Conservation (phyloP, 2,888 invertebrate species). For the Diaphora mendica region DNA sequence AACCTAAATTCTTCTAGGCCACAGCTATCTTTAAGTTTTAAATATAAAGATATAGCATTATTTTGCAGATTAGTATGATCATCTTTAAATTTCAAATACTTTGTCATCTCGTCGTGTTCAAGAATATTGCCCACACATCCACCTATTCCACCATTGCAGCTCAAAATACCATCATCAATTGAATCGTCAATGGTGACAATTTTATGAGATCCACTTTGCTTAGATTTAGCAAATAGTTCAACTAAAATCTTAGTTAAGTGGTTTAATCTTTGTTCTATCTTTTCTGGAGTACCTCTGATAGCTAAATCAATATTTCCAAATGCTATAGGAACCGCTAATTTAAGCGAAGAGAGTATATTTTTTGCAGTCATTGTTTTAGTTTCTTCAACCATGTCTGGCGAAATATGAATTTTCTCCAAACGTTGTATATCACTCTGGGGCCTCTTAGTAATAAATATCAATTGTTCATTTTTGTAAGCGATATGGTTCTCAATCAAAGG, state of each 20-base stretch:
- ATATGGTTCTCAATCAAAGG: constrained; percentile 29
- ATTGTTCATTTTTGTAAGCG: constrained; percentile 19
- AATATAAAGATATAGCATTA: constrained; percentile 23
- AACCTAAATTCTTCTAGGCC: constrained; percentile 28
- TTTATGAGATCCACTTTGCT: not conserved
- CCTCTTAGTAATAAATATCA: constrained; percentile 23
- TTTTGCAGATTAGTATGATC: constrained; percentile 8
- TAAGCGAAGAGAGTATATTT: constrained; percentile 5
- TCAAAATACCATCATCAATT: constrained; percentile 18
- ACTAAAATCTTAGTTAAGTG: constrained; percentile 17
- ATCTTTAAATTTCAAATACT: constrained; percentile 29
- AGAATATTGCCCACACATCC: constrained; percentile 35
- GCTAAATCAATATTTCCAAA: constrained; percentile 29
- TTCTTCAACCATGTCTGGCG: constrained; percentile 16
- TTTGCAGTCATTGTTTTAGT: constrained; percentile 25
- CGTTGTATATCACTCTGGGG: not conserved
- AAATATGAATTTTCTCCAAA: constrained; percentile 11
- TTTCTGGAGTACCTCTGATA: constrained; percentile 19
- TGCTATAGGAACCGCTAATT: constrained; percentile 18
- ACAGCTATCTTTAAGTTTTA: not conserved
- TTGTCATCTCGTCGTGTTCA: constrained; percentile 21
- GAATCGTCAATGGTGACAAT: constrained; percentile 31
- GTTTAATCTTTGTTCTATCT: constrained; percentile 19
- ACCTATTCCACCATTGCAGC: constrained; percentile 31
- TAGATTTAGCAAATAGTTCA: constrained; percentile 18